Evolutionary conservation across 2,888 invertebrate genomes (phyloP).

Genomic region (Cotesia congregata): DNA sequence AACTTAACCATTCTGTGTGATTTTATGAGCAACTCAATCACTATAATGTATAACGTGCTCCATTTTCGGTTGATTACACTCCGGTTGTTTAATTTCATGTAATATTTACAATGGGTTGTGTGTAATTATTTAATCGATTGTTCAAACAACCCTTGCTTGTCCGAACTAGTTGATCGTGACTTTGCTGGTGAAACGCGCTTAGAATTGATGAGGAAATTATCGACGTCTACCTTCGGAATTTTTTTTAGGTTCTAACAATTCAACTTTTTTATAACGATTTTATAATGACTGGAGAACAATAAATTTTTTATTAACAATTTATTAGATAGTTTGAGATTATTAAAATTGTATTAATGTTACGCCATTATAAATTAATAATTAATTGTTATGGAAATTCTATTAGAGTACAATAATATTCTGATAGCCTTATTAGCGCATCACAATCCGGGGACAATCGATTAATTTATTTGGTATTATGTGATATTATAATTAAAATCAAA

Average conservation of each 20-base stretch:
- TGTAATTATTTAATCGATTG: slow-evolving; percentile 1
- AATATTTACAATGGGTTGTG: background rate
- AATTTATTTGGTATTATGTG: background rate
- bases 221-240: too few species aligned
- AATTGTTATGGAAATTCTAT: background rate
- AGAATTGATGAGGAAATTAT: background rate
- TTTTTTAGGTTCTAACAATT: too few species aligned
- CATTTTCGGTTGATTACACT: background rate
- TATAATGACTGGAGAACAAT: too few species aligned
- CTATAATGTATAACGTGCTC: background rate
- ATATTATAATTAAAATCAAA: background rate
- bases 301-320: too few species aligned
- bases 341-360: too few species aligned
- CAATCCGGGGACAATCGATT: background rate
- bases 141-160: background rate
- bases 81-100: background rate
- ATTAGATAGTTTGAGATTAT: too few species aligned
- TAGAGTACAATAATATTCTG: background rate
- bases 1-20: background rate
- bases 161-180: background rate
- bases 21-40: background rate
- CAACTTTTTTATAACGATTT: too few species aligned
- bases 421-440: background rate
- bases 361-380: background rate
- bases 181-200: background rate